Conservation (phyloP, 1,140 invertebrate genomes). For the Pseudomyrmex concolor region DNA sequence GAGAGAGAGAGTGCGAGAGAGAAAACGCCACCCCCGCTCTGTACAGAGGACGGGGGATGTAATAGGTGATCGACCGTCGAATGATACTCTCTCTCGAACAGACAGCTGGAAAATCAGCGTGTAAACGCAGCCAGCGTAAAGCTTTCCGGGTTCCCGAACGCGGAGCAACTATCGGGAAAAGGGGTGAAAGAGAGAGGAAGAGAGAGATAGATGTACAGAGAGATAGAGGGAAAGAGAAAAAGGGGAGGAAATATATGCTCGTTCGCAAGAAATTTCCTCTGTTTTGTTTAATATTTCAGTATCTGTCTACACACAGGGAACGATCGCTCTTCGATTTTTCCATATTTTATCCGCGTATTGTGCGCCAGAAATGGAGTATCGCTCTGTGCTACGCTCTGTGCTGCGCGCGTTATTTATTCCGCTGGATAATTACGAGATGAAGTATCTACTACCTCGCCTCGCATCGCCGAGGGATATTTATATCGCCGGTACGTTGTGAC, state of each 20-base stretch:
- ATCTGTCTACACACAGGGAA: background rate
- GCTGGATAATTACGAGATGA: conserved; percentile 9
- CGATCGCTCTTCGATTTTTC: conserved; percentile 29
- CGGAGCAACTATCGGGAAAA: conserved; percentile 9
- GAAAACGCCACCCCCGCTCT: background rate
- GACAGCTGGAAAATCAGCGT: conserved; percentile 53
- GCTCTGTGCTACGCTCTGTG: background rate
- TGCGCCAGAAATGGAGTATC: background rate
- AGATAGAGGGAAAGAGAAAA: background rate
- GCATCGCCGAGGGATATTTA: background rate
- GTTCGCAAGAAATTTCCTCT: conserved; percentile 2
- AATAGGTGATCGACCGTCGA: conserved; percentile 29
- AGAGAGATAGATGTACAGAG: background rate
- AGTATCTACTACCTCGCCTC: background rate
- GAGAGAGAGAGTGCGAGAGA: background rate
- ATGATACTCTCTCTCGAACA: conserved; percentile 47
- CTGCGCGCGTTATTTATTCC: conserved; percentile 9
- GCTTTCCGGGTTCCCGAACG: background rate
- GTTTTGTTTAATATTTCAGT: conserved; percentile 37
- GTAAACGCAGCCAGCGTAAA: conserved; percentile 29
- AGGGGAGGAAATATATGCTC: background rate
- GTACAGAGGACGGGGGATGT: conserved; percentile 16
- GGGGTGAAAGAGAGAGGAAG: too few species aligned
- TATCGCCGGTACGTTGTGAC: background rate
- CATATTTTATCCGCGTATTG: conserved; percentile 34